These are phyloP conservation scores for Rhagoletis pomonella DNA, from an alignment of 1,140 invertebrate species.

Conservation along the genomic window DNA sequence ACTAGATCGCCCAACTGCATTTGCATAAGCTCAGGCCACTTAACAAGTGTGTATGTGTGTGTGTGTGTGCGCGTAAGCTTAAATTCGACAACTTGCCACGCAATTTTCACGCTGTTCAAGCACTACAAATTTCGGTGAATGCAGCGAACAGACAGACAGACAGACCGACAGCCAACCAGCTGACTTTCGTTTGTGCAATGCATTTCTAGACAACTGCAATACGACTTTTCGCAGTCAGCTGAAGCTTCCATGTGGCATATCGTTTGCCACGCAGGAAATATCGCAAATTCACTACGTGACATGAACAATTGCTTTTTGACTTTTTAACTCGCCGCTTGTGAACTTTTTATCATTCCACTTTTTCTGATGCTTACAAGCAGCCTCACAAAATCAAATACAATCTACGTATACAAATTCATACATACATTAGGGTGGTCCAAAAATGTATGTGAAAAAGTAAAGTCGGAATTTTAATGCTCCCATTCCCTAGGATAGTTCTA, in stretches of 20 bases:
- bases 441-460: too few relatives aligned
- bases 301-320: conserved; percentile 23
- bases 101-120: neutral
- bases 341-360: conserved; percentile 1
- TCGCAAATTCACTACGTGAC: neutral
- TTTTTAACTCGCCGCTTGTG: neutral
- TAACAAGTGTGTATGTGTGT: neutral
- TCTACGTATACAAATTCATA: too few relatives aligned
- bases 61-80: too few relatives aligned
- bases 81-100: neutral
- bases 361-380: neutral
- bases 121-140: neutral
- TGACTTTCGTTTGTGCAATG: conserved; percentile 1
- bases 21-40: neutral
- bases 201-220: neutral
- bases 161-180: neutral
- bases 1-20: too few relatives aligned
- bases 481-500: too few relatives aligned
- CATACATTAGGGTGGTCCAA: too few relatives aligned
- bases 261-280: conserved; percentile 18
- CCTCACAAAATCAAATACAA: too few relatives aligned
- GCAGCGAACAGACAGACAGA: neutral
- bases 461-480: too few relatives aligned
- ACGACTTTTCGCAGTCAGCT: neutral
- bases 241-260: neutral